phyloP scores from a whole-genome alignment of 2,113 vertebrate species.

The Alosa alosa region DNA sequence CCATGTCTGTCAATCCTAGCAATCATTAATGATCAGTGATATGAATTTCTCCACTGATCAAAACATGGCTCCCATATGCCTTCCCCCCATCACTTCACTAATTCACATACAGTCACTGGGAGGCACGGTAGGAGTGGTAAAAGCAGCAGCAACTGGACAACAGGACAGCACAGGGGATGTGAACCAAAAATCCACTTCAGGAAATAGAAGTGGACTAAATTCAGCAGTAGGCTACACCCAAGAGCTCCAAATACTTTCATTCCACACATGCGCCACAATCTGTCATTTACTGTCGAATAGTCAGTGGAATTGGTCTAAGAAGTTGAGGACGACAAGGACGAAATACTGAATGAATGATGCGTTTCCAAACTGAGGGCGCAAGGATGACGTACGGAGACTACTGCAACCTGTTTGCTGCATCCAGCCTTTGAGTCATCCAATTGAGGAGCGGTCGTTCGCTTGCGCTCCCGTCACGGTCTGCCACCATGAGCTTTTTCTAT shows the following conservation, averaged over 20 bases:
- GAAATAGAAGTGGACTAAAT: neutral
- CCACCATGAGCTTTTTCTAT: slow-evolving; percentile 4
- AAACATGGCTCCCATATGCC: neutral
- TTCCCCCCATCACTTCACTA: neutral
- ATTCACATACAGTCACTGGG: neutral
- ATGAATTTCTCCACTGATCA: neutral
- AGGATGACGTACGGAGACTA: slow-evolving; percentile 18
- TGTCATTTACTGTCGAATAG: neutral
- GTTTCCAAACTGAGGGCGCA: neutral
- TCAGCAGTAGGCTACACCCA: neutral
- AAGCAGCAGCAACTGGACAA: neutral
- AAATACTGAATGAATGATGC: neutral
- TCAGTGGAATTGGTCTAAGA: neutral
- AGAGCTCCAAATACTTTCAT: neutral
- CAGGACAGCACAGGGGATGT: neutral
- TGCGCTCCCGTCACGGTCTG: slow-evolving; percentile 30
- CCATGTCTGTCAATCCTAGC: neutral
- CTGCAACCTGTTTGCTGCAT: slow-evolving; percentile 51
- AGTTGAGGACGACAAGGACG: neutral
- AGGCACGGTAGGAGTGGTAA: neutral
- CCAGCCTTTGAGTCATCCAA: slow-evolving; percentile 38
- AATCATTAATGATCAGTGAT: neutral
- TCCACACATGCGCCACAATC: neutral
- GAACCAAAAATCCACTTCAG: neutral
- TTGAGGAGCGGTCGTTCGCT: slow-evolving; percentile 37